Evolutionary conservation across 2,113 vertebrate genomes (phyloP), one percentile per base, ranked within the genome.

Genomic region (Grammomys dolichurus): DNA sequence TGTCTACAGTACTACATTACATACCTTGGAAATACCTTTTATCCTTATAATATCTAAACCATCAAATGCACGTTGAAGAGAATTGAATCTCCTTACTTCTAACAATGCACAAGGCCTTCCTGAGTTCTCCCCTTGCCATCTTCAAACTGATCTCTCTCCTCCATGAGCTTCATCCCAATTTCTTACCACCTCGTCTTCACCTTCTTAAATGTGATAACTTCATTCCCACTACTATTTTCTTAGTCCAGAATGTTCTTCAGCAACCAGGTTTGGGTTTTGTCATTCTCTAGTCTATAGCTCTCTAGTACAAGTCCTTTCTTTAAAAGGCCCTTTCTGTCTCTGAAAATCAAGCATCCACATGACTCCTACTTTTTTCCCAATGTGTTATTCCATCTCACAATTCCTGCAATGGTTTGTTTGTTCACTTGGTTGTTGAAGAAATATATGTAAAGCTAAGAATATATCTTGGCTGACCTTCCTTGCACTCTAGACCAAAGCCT

Each of bases 321-420:
- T 56, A 5, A 58, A 10, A 22, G 3, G 22, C 1, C 80, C 48
- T 51, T 80, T n/a, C 5, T 73, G 54, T 0, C 17, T 14, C 7
- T 9, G 9, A 22, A 26, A 13, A 10, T 85, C 24, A 22, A 46
- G 60, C 16, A 63, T 17, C 10, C 31, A 24, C 0, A 4, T 0
- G 3, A 14, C 19, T 5, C 33, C 19, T 5, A 24, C 2, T 13
- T 22, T 43, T 36, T 5, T 36, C 2, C 5, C 10, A 13, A 16
- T 0, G 1, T 22, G 11, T 24, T 33, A 9, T 12, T 10, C 4
- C 58, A 40, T 72, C 46, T 48, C 26, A 65, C 3, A 63, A 69
- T 33, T 36, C 4, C 10, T 82, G 19, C n/a, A 51, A 58, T 60
- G 60, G 33, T 54, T 76, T 36, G 16, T 84, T 36, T 80, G 19